phyloP scores from a whole-genome alignment of 2,888 invertebrate species.

The Caenorhabditis sp. region DNA sequence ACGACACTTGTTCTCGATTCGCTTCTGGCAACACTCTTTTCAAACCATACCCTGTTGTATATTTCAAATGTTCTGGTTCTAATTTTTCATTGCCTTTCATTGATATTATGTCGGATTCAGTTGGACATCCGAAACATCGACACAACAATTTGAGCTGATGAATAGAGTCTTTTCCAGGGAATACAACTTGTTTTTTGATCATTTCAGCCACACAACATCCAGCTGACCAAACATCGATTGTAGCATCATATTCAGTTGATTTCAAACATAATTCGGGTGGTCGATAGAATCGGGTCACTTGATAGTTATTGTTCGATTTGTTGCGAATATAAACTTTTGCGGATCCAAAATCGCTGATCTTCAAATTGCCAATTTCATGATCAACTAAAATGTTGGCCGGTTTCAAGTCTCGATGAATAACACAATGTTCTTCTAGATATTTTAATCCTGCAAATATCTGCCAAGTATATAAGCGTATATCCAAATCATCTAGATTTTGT shows the following conservation, averaged over 20 bases:
- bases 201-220: constrained; percentile 60
- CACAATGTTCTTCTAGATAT: constrained; percentile 43
- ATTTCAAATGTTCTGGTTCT: constrained; percentile 15
- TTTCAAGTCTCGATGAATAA: constrained; percentile 38
- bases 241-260: constrained; percentile 37
- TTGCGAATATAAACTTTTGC: constrained; percentile 47
- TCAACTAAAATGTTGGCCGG: constrained; percentile 59
- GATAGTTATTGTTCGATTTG: constrained; percentile 46
- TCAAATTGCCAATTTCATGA: constrained; percentile 38
- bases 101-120: constrained; percentile 17
- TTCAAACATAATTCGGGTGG: constrained; percentile 60
- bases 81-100: constrained; percentile 30
- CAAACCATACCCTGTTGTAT: constrained; percentile 21
- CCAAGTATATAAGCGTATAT: constrained; percentile 61
- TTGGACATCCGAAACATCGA: constrained; percentile 34
- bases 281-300: constrained; percentile 62
- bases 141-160: constrained; percentile 36
- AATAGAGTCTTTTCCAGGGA: constrained; percentile 50
- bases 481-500: constrained; percentile 28
- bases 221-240: constrained; percentile 56
- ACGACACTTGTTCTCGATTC: constrained; percentile 36
- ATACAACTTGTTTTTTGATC: constrained; percentile 47
- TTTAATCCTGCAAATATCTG: constrained; percentile 59
- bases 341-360: constrained; percentile 62
- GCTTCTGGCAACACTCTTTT: constrained; percentile 25